These are phyloP conservation scores for fruit fly (Drosophila melanogaster) DNA, from an alignment of 1,140 invertebrate genomes.

Conservation along the genomic window DNA sequence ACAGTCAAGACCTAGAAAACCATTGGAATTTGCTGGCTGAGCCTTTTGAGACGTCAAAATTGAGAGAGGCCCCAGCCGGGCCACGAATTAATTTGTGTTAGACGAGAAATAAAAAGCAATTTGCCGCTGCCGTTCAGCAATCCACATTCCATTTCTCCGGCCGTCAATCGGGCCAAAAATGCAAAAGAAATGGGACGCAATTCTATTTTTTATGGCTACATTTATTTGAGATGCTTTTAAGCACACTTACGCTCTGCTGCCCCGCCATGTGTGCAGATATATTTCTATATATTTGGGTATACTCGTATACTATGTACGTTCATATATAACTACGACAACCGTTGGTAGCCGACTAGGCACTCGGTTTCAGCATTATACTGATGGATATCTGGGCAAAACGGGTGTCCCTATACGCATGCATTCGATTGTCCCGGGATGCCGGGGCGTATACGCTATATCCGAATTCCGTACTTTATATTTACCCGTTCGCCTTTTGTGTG, in stretches of 20 bases:
- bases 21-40: conserved; percentile 45
- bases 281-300: conserved; percentile 17
- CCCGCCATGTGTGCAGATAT: conserved; percentile 21
- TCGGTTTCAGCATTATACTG: background rate
- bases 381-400: conserved; percentile 20
- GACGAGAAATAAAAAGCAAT: conserved; percentile 58
- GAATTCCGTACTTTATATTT: conserved; percentile 13
- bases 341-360: conserved; percentile 16
- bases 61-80: conserved; percentile 41
- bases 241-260: conserved; percentile 51
- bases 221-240: conserved; percentile 66
- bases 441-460: conserved; percentile 15
- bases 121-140: conserved; percentile 14
- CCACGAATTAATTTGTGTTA: conserved; percentile 57
- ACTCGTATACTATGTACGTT: background rate
- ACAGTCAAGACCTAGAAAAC: conserved; percentile 37
- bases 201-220: conserved; percentile 60
- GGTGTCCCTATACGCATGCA: conserved; percentile 16
- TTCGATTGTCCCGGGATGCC: conserved; percentile 21
- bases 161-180: conserved; percentile 26
- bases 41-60: conserved; percentile 49
- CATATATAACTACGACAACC: conserved; percentile 1
- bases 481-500: conserved; percentile 30
- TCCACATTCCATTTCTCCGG: conserved; percentile 5
- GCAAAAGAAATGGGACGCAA: conserved; percentile 57